phyloP scores from a whole-genome alignment of 2,113 vertebrate species.

The Notarius quadriscutis region DNA sequence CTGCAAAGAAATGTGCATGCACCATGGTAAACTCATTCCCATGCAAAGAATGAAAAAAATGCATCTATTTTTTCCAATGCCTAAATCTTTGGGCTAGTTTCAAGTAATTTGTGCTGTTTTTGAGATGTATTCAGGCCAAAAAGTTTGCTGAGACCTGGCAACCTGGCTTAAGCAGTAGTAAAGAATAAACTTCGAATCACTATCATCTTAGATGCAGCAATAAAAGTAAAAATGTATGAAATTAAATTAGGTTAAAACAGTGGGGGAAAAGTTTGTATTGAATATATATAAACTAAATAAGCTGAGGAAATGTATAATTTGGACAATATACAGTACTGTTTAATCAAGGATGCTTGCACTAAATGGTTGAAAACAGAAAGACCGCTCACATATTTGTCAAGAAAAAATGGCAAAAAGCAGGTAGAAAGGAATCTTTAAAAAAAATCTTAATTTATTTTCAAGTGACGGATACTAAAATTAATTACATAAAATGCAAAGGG shows the following conservation, averaged over 20 bases:
- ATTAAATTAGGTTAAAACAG: not conserved
- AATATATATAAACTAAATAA: not conserved
- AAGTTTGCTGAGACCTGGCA: not conserved
- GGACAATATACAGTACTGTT: not conserved
- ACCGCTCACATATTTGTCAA: not conserved
- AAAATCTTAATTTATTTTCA: not conserved
- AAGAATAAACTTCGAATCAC: not conserved
- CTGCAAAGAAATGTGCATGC: too few species aligned
- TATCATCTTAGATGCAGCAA: not conserved
- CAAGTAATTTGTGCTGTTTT: not conserved
- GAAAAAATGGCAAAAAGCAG: not conserved
- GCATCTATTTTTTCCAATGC: not conserved
- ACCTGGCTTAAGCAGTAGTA: not conserved
- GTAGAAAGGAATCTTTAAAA: not conserved
- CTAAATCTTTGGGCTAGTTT: not conserved
- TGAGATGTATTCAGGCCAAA: not conserved
- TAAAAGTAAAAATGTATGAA: not conserved
- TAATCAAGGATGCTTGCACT: not conserved
- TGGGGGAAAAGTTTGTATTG: too few species aligned
- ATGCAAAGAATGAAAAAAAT: not conserved
- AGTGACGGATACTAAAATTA: not conserved
- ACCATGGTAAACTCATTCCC: not conserved
- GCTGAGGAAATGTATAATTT: not conserved
- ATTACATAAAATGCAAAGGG: not conserved
- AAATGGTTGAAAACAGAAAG: not conserved